Conservation (phyloP, 2,888 invertebrate species). For the Dastarcus helophoroides region DNA sequence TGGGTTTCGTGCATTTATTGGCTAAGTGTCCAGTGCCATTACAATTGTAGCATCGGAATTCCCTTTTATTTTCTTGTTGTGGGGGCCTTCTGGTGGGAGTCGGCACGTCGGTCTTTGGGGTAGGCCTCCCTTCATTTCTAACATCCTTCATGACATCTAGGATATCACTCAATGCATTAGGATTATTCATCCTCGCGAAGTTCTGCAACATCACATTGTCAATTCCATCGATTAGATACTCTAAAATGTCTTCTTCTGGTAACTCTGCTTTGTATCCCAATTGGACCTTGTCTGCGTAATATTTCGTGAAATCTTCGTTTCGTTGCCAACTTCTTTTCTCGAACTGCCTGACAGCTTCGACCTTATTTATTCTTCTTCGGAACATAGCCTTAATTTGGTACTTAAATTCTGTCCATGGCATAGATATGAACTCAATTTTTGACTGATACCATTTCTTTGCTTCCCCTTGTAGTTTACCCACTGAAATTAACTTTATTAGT, state of each 20-base stretch:
- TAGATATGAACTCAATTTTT: slow-evolving; percentile 1
- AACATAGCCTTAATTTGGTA: slow-evolving; percentile 3
- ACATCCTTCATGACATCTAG: slow-evolving; percentile 4
- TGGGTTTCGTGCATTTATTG: slow-evolving; percentile 3
- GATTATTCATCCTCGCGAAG: slow-evolving; percentile 3
- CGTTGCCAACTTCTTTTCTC: slow-evolving; percentile 13
- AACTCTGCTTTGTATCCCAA: slow-evolving; percentile 13
- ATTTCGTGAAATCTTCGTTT: slow-evolving; percentile 13
- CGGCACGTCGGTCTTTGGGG: neutral
- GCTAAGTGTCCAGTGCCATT: neutral
- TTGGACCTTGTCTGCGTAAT: slow-evolving; percentile 14
- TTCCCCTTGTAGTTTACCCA: neutral
- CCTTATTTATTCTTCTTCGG: slow-evolving; percentile 1
- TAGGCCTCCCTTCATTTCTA: neutral
- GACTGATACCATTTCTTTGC: slow-evolving; percentile 6
- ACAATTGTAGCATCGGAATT: slow-evolving; percentile 5
- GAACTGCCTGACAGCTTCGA: slow-evolving; percentile 3
- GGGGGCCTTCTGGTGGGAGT: neutral
- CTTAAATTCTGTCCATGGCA: slow-evolving; percentile 2
- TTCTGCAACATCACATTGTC: slow-evolving; percentile 5
- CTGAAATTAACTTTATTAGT: neutral
- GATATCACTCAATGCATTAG: neutral
- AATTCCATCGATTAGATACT: slow-evolving; percentile 15
- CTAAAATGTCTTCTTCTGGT: slow-evolving; percentile 17
- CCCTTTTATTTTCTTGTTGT: slow-evolving; percentile 1